Evolutionary conservation across 2,888 invertebrate species (phyloP).

Genomic region (Ypsolopha sequella): DNA sequence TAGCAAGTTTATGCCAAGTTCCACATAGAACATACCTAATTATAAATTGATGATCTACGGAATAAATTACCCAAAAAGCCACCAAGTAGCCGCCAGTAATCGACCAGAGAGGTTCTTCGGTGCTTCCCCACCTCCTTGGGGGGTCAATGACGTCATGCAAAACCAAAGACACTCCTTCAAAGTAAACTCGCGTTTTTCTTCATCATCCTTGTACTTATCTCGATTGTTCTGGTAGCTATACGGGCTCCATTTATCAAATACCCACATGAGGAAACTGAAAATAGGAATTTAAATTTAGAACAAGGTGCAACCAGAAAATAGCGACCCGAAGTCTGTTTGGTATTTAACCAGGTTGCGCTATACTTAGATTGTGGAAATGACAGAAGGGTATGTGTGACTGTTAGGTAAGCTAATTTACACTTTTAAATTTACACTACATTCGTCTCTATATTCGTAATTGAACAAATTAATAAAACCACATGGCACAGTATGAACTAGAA

Average conservation of each 20-base stretch:
- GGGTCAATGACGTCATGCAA: conserved; percentile 98
- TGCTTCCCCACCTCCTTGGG: conserved; percentile 95
- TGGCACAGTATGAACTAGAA: too few relatives aligned
- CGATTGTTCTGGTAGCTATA: conserved; percentile 96
- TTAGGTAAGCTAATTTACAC: too few relatives aligned
- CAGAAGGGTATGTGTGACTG: too few relatives aligned
- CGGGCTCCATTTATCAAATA: conserved; percentile 97
- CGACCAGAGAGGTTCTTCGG: conserved; percentile 96
- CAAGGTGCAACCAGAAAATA: too few relatives aligned
- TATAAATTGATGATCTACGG: neutral
- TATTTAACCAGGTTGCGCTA: too few relatives aligned
- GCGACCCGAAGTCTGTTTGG: too few relatives aligned
- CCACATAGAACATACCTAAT: too few relatives aligned
- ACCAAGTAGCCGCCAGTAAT: conserved; percentile 97
- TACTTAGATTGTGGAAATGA: too few relatives aligned
- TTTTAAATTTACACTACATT: too few relatives aligned
- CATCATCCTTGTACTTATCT: conserved; percentile 92
- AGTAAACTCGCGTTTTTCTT: conserved; percentile 94
- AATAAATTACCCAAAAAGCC: conserved; percentile 86
- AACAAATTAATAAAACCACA: too few relatives aligned
- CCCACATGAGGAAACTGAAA: conserved; percentile 90
- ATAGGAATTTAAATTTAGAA: neutral
- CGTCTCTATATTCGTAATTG: too few relatives aligned
- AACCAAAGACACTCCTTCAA: conserved; percentile 98
- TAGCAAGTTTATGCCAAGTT: too few relatives aligned